A percentile compares a stretch with the other conserved stretches of the same genome.
Evolutionary conservation across 2,113 vertebrate species (phyloP).

Genomic region (Protomyctophum bolini): DNA sequence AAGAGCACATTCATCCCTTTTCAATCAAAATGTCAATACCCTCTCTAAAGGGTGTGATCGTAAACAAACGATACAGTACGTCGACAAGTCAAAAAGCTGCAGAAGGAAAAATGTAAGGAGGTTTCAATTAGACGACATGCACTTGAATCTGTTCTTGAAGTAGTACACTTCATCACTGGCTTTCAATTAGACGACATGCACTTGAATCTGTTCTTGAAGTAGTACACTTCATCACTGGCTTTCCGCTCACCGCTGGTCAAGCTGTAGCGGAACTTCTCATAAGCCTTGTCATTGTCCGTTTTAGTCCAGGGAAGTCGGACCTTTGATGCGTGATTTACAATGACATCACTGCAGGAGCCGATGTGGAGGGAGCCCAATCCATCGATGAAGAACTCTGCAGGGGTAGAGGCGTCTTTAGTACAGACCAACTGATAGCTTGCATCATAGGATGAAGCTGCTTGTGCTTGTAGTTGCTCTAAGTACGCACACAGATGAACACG

Average conservation of each 20-base stretch:
- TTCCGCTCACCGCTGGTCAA: conserved; percentile 7
- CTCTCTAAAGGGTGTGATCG: too few relatives aligned
- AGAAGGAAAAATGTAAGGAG: too few relatives aligned
- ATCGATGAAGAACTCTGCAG: conserved; percentile 90
- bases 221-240: conserved; percentile 75
- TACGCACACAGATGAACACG: too few relatives aligned
- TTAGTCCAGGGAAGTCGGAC: conserved; percentile 85
- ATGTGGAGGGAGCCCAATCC: conserved; percentile 86
- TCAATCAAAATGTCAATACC: too few relatives aligned
- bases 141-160: conserved; percentile 89
- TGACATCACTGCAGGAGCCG: conserved; percentile 87
- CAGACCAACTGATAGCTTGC: too few relatives aligned
- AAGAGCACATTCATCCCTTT: too few relatives aligned
- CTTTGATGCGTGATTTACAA: conserved; percentile 89
- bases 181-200: conserved; percentile 82
- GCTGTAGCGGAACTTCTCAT: conserved; percentile 84
- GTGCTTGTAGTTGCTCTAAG: too few relatives aligned
- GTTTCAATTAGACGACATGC: conserved; percentile 81
- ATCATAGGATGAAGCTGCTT: too few relatives aligned
- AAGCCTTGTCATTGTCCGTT: conserved; percentile 75
- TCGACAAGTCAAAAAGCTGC: too few relatives aligned
- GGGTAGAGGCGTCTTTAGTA: conserved; percentile 4
- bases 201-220: conserved; percentile 88
- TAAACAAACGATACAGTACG: too few relatives aligned
- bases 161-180: conserved; percentile 78